phyloP scores from a whole-genome alignment of 2,797 vertebrate genomes.

The Alosa sapidissima region DNA sequence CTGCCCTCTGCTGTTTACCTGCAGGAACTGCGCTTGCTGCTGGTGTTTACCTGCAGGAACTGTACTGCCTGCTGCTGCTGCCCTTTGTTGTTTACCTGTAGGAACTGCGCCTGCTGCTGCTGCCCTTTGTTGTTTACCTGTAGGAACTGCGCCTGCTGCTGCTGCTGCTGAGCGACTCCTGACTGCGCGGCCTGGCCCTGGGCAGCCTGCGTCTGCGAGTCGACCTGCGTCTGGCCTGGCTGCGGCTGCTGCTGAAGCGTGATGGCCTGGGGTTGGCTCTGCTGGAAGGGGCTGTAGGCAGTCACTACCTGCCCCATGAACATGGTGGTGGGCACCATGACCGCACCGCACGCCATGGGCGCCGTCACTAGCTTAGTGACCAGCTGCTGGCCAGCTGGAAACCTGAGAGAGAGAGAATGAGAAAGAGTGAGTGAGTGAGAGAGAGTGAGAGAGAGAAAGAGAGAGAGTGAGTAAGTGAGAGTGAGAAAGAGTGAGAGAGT shows the following conservation, averaged over 20 bases:
- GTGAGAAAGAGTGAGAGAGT: no score
- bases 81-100: neutral
- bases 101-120: neutral
- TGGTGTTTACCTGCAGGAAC: no score
- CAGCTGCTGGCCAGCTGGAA: conserved; percentile 93
- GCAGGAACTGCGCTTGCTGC: no score
- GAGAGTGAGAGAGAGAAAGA: neutral
- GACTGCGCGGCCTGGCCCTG: conserved; percentile 63
- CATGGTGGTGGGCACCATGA: conserved; percentile 99
- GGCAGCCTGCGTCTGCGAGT: conserved; percentile 65
- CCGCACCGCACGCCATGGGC: conserved; percentile 89
- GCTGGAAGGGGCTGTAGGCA: conserved; percentile 85
- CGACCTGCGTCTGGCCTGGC: conserved; percentile 60
- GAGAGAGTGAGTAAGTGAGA: neutral
- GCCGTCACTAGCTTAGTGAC: conserved; percentile 95
- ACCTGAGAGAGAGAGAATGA: conserved; percentile 69
- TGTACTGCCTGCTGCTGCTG: neutral
- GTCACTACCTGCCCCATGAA: conserved; percentile 98
- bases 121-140: conserved; percentile 76
- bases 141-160: conserved; percentile 81
- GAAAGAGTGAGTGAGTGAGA: neutral
- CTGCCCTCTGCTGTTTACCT: no score
- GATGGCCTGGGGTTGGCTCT: conserved; percentile 85
- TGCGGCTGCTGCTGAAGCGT: conserved; percentile 66
- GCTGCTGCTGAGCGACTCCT: conserved; percentile 73